Evolutionary conservation across 2,888 invertebrate species (phyloP), one percentile per base, ranked within the genome.

Genomic region (Scaptodrosophila latifasciaeformis): DNA sequence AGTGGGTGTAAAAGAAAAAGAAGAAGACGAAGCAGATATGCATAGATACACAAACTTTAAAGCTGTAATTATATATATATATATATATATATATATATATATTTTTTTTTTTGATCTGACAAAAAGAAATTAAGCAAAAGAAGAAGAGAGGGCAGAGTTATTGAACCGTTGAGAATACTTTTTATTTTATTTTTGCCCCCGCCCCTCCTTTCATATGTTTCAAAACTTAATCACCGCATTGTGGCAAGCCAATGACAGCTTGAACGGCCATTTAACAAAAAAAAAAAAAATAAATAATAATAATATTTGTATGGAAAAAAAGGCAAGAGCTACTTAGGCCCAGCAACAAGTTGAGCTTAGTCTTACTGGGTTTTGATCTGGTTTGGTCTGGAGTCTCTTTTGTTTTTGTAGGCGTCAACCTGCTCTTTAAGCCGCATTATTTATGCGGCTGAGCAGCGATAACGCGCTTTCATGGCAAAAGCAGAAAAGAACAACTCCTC

Each of bases 361-460:
- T 12, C 17, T 31, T 37, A 12, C n/a, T n/a, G n/a, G 24, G 15
- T 45, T 46, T 60, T 43, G 35, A 15, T 27, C 31, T 37, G n/a
- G 15, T 13, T 54, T 50, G 35, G 29, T 44, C 9, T 21, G 17
- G 12, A 24, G 13, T 27, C 37, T 48, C 53, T 56, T 54, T 64
- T 57, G 50, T 59, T 76, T 81, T 83, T 83, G 85, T 84, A 84
- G 85, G 85, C 85, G 85, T 84, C 81, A 84, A 85, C 85, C 84
- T 85, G 85, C 85, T 85, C 83, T 85, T 85, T 85, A 85, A 84
- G 84, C 79, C 70, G 76, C 80, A 84, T 84, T 84, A 85, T 84
- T 85, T 85, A 84, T 85, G 82, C 82, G 75, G 78, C 77, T 80
- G 81, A 81, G 77, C 82, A 71, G 76, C 79, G 82, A 83, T 82